Conservation (phyloP, 2,888 invertebrate genomes). For the Caenorhabditis sp. region DNA sequence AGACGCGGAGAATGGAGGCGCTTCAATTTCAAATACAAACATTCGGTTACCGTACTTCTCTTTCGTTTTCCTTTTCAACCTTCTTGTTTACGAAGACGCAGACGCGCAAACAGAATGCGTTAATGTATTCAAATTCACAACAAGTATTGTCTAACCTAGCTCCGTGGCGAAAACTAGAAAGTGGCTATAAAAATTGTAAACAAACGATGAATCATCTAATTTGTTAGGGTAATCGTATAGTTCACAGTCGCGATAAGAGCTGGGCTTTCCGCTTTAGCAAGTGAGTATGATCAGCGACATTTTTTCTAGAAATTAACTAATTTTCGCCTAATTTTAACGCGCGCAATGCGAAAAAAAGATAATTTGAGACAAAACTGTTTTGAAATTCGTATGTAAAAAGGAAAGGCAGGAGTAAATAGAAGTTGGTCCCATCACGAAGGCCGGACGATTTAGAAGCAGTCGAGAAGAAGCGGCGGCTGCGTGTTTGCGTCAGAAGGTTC, state of each 20-base stretch:
- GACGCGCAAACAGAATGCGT: slow-evolving; percentile 15
- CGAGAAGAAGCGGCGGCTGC: slow-evolving; percentile 18
- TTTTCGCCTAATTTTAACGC: background rate
- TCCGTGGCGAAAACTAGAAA: too few species aligned
- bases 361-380: background rate
- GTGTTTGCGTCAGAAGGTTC: slow-evolving; percentile 30
- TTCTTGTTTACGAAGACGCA: slow-evolving; percentile 45
- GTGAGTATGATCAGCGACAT: too few species aligned
- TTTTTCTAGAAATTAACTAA: too few species aligned
- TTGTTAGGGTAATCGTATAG: too few species aligned
- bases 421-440: slow-evolving; percentile 4
- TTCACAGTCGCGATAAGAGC: too few species aligned
- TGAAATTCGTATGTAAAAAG: background rate
- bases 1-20: slow-evolving; percentile 9
- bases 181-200: background rate
- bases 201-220: background rate
- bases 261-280: background rate
- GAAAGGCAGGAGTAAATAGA: background rate
- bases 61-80: background rate
- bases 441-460: slow-evolving; percentile 1
- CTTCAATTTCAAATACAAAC: slow-evolving; percentile 55
- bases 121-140: slow-evolving; percentile 14
- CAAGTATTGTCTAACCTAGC: background rate
- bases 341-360: background rate
- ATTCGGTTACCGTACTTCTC: slow-evolving; percentile 31